Percentiles rank a stretch among this genome's conserved stretches.
Conservation (phyloP, 2,797 vertebrate species). For the Lithobates pipiens region DNA sequence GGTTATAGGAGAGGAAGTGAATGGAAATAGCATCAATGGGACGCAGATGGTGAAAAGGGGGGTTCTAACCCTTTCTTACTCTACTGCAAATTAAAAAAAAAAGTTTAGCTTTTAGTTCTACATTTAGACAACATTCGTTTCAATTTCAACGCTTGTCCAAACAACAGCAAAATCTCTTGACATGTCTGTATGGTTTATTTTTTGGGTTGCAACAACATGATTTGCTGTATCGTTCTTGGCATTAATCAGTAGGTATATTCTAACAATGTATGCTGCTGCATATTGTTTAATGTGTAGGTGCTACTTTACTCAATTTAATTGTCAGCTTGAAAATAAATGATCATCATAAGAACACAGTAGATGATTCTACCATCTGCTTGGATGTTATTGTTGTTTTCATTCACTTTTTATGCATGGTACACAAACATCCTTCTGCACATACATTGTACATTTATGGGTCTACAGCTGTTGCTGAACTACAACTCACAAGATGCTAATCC, state of each 20-base stretch:
- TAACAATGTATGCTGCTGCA: no score
- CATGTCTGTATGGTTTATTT: no score
- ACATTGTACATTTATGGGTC: not conserved
- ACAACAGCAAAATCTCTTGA: no score
- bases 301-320: not conserved
- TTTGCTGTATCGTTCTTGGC: no score
- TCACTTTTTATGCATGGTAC: not conserved
- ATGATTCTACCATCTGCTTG: not conserved
- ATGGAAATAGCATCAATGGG: no score
- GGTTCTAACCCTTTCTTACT: no score
- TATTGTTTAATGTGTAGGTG: no score
- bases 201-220: no score
- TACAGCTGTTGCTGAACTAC: conserved; percentile 1
- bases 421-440: not conserved
- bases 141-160: not conserved
- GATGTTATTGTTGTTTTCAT: not conserved
- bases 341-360: not conserved
- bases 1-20: no score
- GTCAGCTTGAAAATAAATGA: not conserved
- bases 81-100: no score
- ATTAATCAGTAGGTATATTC: not conserved
- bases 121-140: not conserved
- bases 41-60: no score
- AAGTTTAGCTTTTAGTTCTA: no score
- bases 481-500: not conserved